Conservation (phyloP, 2,797 vertebrate species). For the Neosilurus mollespiculum region DNA sequence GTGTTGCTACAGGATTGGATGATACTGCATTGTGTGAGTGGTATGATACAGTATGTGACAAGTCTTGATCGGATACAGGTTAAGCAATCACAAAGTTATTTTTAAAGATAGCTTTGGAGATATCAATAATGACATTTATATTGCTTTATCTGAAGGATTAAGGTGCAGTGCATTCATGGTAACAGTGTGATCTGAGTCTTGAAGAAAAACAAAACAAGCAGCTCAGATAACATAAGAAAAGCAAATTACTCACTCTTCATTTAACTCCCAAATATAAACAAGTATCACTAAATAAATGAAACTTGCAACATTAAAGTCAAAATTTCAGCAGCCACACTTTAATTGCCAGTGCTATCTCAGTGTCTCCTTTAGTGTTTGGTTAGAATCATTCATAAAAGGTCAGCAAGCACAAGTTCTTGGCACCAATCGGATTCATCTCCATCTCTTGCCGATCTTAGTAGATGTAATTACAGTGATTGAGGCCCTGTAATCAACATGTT, state of each 20-base stretch:
- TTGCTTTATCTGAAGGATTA: background rate
- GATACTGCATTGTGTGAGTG: background rate
- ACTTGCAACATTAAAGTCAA: constrained; percentile 31
- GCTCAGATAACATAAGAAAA: constrained; percentile 2
- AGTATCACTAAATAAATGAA: constrained; percentile 13
- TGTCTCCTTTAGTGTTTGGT: constrained; percentile 46
- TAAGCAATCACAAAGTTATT: background rate
- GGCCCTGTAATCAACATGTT: constrained; percentile 55
- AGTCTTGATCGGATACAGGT: background rate
- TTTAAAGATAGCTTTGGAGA: background rate
- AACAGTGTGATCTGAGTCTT: background rate
- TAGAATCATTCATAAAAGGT: constrained; percentile 54
- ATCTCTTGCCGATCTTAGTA: constrained; percentile 50
- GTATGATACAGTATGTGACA: background rate
- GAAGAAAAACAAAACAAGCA: background rate
- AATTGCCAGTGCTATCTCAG: constrained; percentile 39
- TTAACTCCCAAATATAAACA: background rate
- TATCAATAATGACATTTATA: background rate
- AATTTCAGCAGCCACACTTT: constrained; percentile 29
- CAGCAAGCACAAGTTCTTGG: constrained; percentile 40
- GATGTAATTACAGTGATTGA: constrained; percentile 59
- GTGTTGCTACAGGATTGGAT: background rate
- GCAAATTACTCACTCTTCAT: constrained; percentile 2
- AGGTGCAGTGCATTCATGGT: background rate
- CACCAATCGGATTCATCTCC: constrained; percentile 48